Base-by-base conservation (phyloP, 2,888 invertebrate species). In the Formica aserva region DNA sequence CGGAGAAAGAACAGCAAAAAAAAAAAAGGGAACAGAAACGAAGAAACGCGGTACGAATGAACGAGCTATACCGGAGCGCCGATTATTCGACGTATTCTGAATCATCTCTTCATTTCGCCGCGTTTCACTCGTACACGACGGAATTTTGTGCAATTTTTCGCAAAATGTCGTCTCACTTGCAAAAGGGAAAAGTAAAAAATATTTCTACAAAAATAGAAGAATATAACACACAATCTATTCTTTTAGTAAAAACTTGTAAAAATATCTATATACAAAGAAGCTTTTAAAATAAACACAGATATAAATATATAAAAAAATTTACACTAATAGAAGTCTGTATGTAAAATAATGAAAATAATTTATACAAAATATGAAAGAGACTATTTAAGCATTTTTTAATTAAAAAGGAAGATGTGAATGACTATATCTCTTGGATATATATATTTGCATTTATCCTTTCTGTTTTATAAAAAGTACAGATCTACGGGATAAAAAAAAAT, bases 81-180 rank as follows among this genome's bases (percentile, higher is more conserved):
- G 63, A 84, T 84, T 84, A 84, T 75, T 84, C 74, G 74, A 84
- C 75, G 84, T 71, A 74, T 76, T 60, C 11, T 69, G 45, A 60
- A 67, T 81, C 75, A 84, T 75, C 74, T 84, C 77, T 77, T 77
- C 38, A 55, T 75, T 75, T 75, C 75, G 35, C 32, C 32, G 35
- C 26, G 80, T 80, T 80, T 78, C 38, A 29, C 65, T 75, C 45
- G 63, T 22, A 55, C 52, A 26, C 55, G 26, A 66, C n/a, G 66
- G 66, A 55, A 55, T 77, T 77, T 45, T 63, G 48, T 35, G 22
- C 22, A 18, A 52, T 52, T 52, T 55, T 55, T 66, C 38, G 65
- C 15, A 55, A 77, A 77, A 77, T 77, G 29, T 77, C 35, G 45
- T 75, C 26, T 65, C 52, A n/a, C 38, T 76, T 38, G 52, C 35